A percentile compares a stretch with the other conserved stretches of the same genome.
phyloP scores from a whole-genome alignment of 1,140 invertebrate species.

The Heliothis subflexa region DNA sequence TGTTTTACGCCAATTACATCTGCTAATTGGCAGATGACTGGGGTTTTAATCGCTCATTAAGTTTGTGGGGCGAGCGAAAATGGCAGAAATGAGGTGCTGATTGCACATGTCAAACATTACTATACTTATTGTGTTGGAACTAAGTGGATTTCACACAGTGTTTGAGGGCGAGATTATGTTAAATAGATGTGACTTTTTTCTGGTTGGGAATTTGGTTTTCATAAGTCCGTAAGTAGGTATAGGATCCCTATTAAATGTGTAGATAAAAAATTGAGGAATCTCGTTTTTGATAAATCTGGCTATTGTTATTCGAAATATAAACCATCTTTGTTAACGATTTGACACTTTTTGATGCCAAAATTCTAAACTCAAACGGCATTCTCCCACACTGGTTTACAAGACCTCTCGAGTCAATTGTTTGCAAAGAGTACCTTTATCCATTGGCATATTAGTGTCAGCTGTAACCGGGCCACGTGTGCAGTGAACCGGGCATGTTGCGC shows the following conservation, averaged over 20 bases:
- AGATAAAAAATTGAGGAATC: too few species aligned
- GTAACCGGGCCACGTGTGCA: constrained; percentile 56
- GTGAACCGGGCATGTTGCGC: constrained; percentile 53
- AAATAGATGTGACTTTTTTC: background rate
- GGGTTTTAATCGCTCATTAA: constrained; percentile 41
- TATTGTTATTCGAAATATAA: too few species aligned
- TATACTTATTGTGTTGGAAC: constrained; percentile 34
- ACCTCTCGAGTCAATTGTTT: background rate
- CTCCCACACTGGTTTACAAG: background rate
- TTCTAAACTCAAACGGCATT: background rate
- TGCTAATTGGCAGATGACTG: constrained; percentile 37
- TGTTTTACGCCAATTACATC: constrained; percentile 43
- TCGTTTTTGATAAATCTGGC: too few species aligned
- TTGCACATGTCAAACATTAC: constrained; percentile 38
- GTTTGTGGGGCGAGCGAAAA: constrained; percentile 20
- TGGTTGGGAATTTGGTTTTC: background rate
- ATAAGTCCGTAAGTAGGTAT: background rate
- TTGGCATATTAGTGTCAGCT: constrained; percentile 53
- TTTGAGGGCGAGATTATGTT: constrained; percentile 3
- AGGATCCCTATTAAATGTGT: background rate
- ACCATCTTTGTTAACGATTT: too few species aligned
- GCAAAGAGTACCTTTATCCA: background rate
- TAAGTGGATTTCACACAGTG: constrained; percentile 28
- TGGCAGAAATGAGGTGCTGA: constrained; percentile 20
- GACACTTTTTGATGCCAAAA: background rate